Evolutionary conservation across 2,797 vertebrate genomes (phyloP).

Genomic region (Cyclura pinguis): DNA sequence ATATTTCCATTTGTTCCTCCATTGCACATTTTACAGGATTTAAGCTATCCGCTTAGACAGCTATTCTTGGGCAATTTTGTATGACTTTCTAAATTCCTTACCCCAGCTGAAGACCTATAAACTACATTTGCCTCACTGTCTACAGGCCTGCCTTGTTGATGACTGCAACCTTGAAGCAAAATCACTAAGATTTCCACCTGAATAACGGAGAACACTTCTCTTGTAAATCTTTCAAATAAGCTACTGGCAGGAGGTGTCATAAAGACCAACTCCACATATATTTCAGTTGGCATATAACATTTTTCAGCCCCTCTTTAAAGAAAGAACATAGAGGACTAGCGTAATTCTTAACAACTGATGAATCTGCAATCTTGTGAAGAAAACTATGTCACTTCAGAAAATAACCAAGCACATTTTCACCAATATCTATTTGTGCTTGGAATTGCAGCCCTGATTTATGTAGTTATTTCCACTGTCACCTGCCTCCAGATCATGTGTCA

Average conservation of each 20-base stretch:
- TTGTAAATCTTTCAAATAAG: constrained; percentile 52
- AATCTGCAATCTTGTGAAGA: constrained; percentile 45
- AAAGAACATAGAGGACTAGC: constrained; percentile 7
- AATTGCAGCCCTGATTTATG: constrained; percentile 51
- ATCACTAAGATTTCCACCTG: constrained; percentile 46
- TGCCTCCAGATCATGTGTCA: constrained; percentile 8
- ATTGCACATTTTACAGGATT: constrained; percentile 36
- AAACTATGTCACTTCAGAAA: constrained; percentile 51
- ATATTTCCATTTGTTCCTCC: constrained; percentile 23
- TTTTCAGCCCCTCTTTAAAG: constrained; percentile 33
- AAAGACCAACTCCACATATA: constrained; percentile 50
- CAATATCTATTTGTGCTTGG: constrained; percentile 36
- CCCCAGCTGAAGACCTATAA: constrained; percentile 32
- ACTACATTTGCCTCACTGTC: constrained; percentile 22
- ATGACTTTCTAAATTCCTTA: constrained; percentile 36
- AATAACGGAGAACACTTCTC: constrained; percentile 12
- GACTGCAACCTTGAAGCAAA: constrained; percentile 52
- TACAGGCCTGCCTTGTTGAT: constrained; percentile 43
- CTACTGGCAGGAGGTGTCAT: constrained; percentile 22
- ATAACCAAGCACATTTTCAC: constrained; percentile 11
- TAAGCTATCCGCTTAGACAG: constrained; percentile 48
- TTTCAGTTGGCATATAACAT: constrained; percentile 47
- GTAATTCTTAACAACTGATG: constrained; percentile 61
- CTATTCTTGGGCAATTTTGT: constrained; percentile 25
- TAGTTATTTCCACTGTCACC: constrained; percentile 41